Conservation (phyloP, 2,797 vertebrate genomes). For the Phrynocephalus guinanensis region DNA sequence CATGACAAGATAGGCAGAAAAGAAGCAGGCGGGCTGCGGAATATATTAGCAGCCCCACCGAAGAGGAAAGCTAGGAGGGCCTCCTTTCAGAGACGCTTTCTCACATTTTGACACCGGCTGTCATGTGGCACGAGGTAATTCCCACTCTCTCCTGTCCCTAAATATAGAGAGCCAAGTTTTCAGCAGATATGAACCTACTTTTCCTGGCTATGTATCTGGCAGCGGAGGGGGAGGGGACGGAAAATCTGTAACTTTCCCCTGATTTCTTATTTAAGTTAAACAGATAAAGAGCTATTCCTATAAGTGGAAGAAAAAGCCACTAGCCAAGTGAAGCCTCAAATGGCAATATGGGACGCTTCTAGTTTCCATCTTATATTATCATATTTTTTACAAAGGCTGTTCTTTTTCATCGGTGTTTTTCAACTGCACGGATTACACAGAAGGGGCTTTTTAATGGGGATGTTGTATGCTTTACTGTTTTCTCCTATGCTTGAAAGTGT, state of each 20-base stretch:
- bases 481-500: too few species aligned
- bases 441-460: too few species aligned
- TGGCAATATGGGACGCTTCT: not conserved
- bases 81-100: too few species aligned
- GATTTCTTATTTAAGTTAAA: not conserved
- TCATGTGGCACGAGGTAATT: too few species aligned
- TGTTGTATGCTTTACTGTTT: too few species aligned
- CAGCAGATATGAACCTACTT: not conserved
- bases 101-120: not conserved
- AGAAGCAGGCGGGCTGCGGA: not conserved
- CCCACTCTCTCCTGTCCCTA: not conserved
- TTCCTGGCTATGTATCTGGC: accelerated
- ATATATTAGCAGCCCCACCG: not conserved
- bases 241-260: not conserved
- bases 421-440: too few species aligned
- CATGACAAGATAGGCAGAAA: not conserved
- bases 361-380: not conserved
- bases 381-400: not conserved
- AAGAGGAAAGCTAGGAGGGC: conserved; percentile 13
- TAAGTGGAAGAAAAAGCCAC: not conserved
- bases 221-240: not conserved
- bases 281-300: not conserved
- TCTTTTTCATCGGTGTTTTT: too few species aligned
- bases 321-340: not conserved
- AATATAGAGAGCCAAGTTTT: conserved; percentile 23